Evolutionary conservation across 2,113 vertebrate genomes (phyloP), one percentile per base, ranked within the genome.

Genomic region (Heloderma charlesbogerti): DNA sequence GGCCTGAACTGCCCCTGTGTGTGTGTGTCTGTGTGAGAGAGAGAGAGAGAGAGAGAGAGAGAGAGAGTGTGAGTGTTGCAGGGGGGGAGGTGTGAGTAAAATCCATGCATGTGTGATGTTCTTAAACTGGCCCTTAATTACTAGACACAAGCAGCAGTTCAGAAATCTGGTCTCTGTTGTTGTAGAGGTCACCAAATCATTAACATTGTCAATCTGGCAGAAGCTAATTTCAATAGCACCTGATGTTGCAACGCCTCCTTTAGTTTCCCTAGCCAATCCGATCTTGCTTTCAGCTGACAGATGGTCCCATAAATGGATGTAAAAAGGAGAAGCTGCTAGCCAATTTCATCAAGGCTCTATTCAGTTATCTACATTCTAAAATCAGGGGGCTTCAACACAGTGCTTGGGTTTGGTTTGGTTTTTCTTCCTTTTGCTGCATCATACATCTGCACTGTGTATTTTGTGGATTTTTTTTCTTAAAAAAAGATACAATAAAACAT

Each of bases 221-320:
- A 96, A 97, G 97, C 97, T 97, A 97, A 98, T 98, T 98, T 98
- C 98, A 97, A 98, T 97, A 97, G 98, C 97, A 98, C 97, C 97
- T 98, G 97, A 97, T 98, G 96, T 97, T 97, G 97, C 97, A 97
- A 97, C 97, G 97, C 97, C 97, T 96, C 96, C 97, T 96, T 96
- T 95, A 95, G 75, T 95, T 94, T 95, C 95, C 93, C 93, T 95
- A 98, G 97, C 98, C 99, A 99, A 99, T 99, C 95, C 95, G 97
- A 98, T 96, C 95, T 92, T 94, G 96, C 97, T 96, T 96, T 96
- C 90, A 89, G 97, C 96, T 98, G 98, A 98, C 98, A 97, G 98
- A 98, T 97, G 97, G 95, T 93, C 96, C 96, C 98, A 97, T 98
- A 98, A 98, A 98, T 97, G 97, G 97, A 95, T 96, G 98, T 94